Evolutionary conservation across 37 sponge, comb jelly and placozoan species (phyloP), one percentile per base, ranked within the genome.

Genomic region (Aplysina aerophoba): DNA sequence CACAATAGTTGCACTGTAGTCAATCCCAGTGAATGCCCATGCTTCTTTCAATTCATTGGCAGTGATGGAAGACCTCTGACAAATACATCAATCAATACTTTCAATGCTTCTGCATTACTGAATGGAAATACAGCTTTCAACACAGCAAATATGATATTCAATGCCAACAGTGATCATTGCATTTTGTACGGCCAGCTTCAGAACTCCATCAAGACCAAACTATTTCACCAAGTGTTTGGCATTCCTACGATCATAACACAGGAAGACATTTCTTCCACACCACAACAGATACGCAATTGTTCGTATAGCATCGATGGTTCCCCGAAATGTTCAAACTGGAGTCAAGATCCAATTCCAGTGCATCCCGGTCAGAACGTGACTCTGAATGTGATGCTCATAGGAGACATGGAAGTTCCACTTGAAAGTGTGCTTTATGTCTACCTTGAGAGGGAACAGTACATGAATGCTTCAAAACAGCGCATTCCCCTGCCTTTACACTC

Each of bases 41-140:
- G 78, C 54, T 75, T 75, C 25, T 75, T 75, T 75, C 78, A 75
- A 15, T 75, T 75, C 40, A 44, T 75, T 0, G 17, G 16, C 4
- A 17, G n/a, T 39, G 41, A 75, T 41, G 78, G 78, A 40, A 1
- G 24, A 1, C 14, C 40, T 12, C 41, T 75, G 11, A 41, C 14
- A 12, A 40, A 36, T 1, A 19, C 28, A 31, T 69, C 34, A 17
- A 27, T 69, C 4, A 15, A 69, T 1, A 35, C 33, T 16, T 31
- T 69, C 27, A 69, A 69, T n/a, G 34, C 33, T 34, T 69, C 71
- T 34, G 71, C 30, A 27, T 5, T 12, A 0, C 1, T 69, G 28
- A 0, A 69, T 30, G 4, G 33, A 30, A 69, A 69, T 35, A 69
- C 17, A 17, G 34, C 50, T 44, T 3, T 17, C 17, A 17, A 69